Percentiles rank a stretch among this genome's conserved stretches.
These are phyloP conservation scores for Cataglyphis albicans DNA, from an alignment of 2,888 invertebrate species.

Conservation along the genomic window DNA sequence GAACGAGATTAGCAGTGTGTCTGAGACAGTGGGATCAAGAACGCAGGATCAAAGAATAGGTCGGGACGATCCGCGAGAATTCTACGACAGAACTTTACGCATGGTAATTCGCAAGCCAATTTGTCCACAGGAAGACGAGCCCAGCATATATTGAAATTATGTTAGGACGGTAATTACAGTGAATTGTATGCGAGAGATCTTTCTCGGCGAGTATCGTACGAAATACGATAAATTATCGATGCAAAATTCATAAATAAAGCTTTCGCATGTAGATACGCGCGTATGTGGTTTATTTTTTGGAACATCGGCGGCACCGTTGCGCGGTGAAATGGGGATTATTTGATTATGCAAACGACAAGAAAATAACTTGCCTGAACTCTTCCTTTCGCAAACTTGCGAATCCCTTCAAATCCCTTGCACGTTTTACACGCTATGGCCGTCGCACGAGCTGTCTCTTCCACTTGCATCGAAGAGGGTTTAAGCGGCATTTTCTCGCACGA, in stretches of 20 bases:
- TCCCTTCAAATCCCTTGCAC: slow-evolving; percentile 34
- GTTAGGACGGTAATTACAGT: neutral
- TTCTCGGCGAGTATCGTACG: neutral
- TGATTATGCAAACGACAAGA: slow-evolving; percentile 30
- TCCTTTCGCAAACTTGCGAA: slow-evolving; percentile 11
- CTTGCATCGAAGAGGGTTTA: slow-evolving; percentile 21
- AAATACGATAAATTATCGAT: neutral
- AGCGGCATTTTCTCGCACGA: slow-evolving; percentile 12
- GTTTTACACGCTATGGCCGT: slow-evolving; percentile 14
- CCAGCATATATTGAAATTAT: slow-evolving; percentile 65
- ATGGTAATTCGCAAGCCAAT: slow-evolving; percentile 65
- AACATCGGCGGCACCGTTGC: neutral
- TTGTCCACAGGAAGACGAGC: slow-evolving; percentile 60
- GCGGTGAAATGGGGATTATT: slow-evolving; percentile 12
- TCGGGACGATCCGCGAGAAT: slow-evolving; percentile 67
- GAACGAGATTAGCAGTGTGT: slow-evolving; percentile 68
- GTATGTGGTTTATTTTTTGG: neutral
- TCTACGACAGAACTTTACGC: slow-evolving; percentile 64
- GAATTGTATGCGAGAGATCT: neutral
- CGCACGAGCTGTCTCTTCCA: slow-evolving; percentile 26
- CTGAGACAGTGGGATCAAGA: slow-evolving; percentile 71
- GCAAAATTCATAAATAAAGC: slow-evolving; percentile 8
- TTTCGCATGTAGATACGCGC: neutral
- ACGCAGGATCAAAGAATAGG: slow-evolving; percentile 67
- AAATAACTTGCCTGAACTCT: slow-evolving; percentile 3